phyloP scores from a whole-genome alignment of 2,888 invertebrate genomes.

The Tinea pellionella region DNA sequence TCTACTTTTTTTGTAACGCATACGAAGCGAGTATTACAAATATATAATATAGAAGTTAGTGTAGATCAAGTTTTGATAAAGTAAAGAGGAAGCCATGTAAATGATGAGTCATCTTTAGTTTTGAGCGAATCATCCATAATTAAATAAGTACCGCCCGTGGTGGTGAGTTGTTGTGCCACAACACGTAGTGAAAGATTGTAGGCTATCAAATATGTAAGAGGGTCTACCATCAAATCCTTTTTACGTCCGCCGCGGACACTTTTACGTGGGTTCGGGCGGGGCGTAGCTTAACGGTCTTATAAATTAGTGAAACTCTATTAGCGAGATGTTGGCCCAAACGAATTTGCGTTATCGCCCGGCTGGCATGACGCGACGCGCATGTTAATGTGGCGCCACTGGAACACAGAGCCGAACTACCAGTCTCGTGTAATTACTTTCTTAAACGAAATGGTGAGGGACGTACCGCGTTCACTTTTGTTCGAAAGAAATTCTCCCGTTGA shows the following conservation, averaged over 20 bases:
- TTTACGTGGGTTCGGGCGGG: conserved; percentile 41
- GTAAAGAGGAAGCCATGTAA: neutral
- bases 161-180: neutral
- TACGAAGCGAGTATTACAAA: too few species aligned
- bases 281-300: conserved; percentile 58
- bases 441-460: conserved; percentile 47
- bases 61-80: too few species aligned
- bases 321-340: conserved; percentile 65
- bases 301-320: conserved; percentile 71
- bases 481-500: conserved; percentile 36
- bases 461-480: conserved; percentile 46
- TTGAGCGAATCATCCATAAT: neutral
- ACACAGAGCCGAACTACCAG: conserved; percentile 38
- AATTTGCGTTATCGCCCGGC: conserved; percentile 68
- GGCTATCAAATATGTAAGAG: conserved; percentile 54
- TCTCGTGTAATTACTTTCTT: conserved; percentile 63
- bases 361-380: conserved; percentile 51
- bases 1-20: too few species aligned
- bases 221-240: conserved; percentile 60
- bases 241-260: conserved; percentile 55
- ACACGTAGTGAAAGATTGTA: conserved; percentile 43
- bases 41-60: too few species aligned
- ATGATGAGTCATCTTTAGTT: neutral
- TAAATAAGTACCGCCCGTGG: conserved; percentile 20
- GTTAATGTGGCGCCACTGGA: conserved; percentile 36